Percentiles rank a stretch among this genome's conserved stretches.
phyloP scores from a whole-genome alignment of 92 coral and sea anemone species.

The Palythoa heliodiscus region DNA sequence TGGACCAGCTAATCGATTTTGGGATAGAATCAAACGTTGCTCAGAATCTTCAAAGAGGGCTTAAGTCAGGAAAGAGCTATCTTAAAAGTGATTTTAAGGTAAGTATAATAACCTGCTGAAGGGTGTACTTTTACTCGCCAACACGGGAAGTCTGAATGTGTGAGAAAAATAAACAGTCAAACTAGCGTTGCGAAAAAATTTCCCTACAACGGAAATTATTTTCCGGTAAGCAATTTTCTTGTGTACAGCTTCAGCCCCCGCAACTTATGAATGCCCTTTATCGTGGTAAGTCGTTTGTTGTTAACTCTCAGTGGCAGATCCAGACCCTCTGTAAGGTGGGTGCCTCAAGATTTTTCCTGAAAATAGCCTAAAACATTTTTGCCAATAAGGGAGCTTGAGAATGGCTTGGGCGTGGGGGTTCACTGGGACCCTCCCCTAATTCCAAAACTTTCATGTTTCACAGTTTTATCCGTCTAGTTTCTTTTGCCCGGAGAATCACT shows the following conservation, averaged over 20 bases:
- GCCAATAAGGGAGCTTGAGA: not conserved
- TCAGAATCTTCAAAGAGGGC: constrained; percentile 31
- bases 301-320: not conserved
- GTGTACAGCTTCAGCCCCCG: not conserved
- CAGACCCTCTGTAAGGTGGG: not conserved
- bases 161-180: too few relatives aligned
- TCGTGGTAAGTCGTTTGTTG: not conserved
- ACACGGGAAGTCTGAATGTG: not conserved
- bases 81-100: constrained; percentile 38
- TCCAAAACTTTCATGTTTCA: not conserved
- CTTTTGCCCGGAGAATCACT: not conserved
- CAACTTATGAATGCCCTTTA: not conserved
- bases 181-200: not conserved
- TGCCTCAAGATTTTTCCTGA: not conserved
- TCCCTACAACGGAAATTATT: not conserved
- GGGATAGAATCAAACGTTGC: constrained; percentile 35
- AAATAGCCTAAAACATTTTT: not conserved
- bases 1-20: constrained; percentile 49
- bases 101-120: not conserved
- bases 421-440: not conserved
- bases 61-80: constrained; percentile 25
- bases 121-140: not conserved
- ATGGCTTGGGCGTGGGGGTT: not conserved
- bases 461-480: not conserved
- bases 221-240: not conserved